Conservation (phyloP, 2,113 vertebrate species). For the Triplophysa siluroides region DNA sequence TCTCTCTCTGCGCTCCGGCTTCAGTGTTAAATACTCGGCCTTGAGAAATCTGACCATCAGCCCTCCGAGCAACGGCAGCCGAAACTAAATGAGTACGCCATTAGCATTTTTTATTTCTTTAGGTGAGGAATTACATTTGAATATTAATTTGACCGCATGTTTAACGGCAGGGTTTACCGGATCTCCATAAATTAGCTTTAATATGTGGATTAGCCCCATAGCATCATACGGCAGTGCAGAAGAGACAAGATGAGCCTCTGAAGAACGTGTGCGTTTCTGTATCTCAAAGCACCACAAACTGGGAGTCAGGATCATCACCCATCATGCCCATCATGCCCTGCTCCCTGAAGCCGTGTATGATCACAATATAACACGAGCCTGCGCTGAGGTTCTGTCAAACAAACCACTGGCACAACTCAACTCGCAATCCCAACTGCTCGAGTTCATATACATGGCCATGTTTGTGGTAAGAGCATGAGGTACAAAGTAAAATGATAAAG, state of each 20-base stretch:
- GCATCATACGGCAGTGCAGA: slow-evolving; percentile 44
- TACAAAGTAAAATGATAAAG: too few relatives aligned
- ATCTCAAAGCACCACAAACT: not conserved
- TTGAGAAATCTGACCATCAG: slow-evolving; percentile 41
- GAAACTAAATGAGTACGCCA: slow-evolving; percentile 56
- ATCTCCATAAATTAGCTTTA: slow-evolving; percentile 61
- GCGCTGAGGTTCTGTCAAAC: not conserved
- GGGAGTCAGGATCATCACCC: slow-evolving; percentile 22
- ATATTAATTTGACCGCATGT: slow-evolving; percentile 60
- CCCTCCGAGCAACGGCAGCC: slow-evolving; percentile 33
- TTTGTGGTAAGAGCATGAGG: too few relatives aligned
- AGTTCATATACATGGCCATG: too few relatives aligned
- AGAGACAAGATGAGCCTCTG: slow-evolving; percentile 40
- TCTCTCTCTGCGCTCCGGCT: slow-evolving; percentile 2
- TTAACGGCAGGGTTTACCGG: slow-evolving; percentile 54
- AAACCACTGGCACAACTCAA: not conserved
- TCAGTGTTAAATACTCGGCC: slow-evolving; percentile 33
- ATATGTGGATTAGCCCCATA: slow-evolving; percentile 56
- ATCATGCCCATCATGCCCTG: slow-evolving; percentile 21
- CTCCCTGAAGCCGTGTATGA: slow-evolving; percentile 1
- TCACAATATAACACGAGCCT: not conserved
- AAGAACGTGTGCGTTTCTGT: slow-evolving; percentile 38
- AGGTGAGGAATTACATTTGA: slow-evolving; percentile 60
- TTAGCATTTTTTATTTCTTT: slow-evolving; percentile 63
- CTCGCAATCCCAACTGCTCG: too few relatives aligned